Conservation (phyloP, 1,140 invertebrate genomes). For the Macrosteles quadrilineatus region DNA sequence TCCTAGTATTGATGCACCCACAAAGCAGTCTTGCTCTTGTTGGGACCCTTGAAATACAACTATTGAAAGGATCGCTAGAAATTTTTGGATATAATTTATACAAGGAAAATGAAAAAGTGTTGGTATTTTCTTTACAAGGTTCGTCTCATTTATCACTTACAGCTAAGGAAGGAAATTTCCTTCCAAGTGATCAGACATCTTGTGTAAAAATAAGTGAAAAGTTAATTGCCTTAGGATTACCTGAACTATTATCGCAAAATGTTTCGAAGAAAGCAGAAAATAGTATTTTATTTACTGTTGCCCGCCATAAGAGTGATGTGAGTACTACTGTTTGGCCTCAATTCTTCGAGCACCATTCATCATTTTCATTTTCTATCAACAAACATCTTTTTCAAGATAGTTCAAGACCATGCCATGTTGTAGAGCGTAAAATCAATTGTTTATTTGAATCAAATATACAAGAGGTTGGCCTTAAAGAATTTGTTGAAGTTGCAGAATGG, state of each 20-base stretch:
- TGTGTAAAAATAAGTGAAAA: background rate
- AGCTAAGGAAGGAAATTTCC: background rate
- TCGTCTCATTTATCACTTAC: slow-evolving; percentile 10
- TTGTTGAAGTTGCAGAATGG: background rate
- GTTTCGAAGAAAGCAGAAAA: slow-evolving; percentile 11
- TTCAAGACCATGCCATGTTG: background rate
- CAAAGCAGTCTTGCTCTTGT: background rate
- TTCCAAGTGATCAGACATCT: background rate
- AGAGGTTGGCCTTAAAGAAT: background rate
- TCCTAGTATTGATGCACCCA: background rate
- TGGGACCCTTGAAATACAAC: slow-evolving; percentile 7
- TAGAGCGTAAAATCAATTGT: background rate
- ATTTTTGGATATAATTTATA: slow-evolving; percentile 23
- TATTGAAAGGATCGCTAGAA: slow-evolving; percentile 26
- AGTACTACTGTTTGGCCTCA: slow-evolving; percentile 24
- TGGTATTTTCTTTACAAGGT: slow-evolving; percentile 23
- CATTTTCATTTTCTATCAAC: slow-evolving; percentile 1
- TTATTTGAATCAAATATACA: slow-evolving; percentile 20
- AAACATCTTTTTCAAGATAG: background rate
- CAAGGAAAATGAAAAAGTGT: background rate
- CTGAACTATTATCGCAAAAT: background rate
- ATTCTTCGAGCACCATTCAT: slow-evolving; percentile 22
- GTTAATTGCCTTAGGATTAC: background rate
- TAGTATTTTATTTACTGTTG: slow-evolving; percentile 5
- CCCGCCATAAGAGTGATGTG: background rate